phyloP scores from a whole-genome alignment of 2,888 invertebrate species.

The Harmothoe impar region DNA sequence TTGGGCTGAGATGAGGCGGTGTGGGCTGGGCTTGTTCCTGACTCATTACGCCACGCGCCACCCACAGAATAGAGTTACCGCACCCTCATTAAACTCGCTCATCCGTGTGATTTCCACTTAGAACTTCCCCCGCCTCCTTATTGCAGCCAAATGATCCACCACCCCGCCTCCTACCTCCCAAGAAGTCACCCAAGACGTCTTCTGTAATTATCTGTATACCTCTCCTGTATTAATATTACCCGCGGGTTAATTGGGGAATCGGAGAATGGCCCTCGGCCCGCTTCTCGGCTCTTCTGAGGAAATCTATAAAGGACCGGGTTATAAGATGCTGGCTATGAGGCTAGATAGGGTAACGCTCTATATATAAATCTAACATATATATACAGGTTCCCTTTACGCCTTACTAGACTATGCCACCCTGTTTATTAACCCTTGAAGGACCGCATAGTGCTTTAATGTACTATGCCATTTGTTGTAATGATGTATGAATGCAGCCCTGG shows the following conservation, averaged over 20 bases:
- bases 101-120: neutral
- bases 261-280: neutral
- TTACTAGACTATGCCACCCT: no score
- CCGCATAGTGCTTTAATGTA: no score
- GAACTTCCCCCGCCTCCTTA: neutral
- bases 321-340: no score
- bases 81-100: neutral
- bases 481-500: no score
- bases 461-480: no score
- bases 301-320: no score
- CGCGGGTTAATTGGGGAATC: neutral
- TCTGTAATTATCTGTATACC: slow-evolving; percentile 1
- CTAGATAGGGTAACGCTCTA: no score
- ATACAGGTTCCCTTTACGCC: no score
- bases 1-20: neutral
- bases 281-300: no score
- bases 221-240: slow-evolving; percentile 13
- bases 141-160: neutral
- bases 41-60: neutral
- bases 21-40: neutral
- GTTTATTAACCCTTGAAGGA: no score
- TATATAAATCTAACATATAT: no score
- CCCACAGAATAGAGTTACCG: neutral
- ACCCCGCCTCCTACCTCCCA: neutral
- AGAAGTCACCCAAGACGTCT: neutral